Base-by-base conservation (phyloP, 2,113 vertebrate species). In the Amphilophus citrinellus region DNA sequence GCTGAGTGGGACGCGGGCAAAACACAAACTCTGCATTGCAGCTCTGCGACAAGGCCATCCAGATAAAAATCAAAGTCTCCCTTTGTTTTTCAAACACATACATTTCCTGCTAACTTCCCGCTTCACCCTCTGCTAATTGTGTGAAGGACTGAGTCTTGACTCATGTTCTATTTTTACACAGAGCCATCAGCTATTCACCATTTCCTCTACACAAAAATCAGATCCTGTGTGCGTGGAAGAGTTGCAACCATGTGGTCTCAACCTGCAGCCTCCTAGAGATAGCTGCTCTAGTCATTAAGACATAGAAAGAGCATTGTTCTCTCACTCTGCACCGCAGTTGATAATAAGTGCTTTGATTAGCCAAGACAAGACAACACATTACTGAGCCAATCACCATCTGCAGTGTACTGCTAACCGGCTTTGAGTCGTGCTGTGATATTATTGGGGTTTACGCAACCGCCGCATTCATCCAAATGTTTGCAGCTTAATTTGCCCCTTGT, bases 91-190 rank as follows among this genome's bases (percentile, higher is more conserved):
- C 73, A 87, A 90, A 89, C 83, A 89, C 88, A 44, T 87, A 66
- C 32, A 53, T 89, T 95, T 95, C 94, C 93, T 93, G 88, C 73
- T 61, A 5, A 56, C 94, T 95, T 95, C 95, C 95, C 90, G 91
- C 87, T 92, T 88, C 66, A 59, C 73, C 87, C 65, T 47, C 66
- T 82, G 86, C 89, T 85, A 75, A 93, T 92, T 92, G 90, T 95
- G 84, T 84, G 65, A 89, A 84, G 82, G 82, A 86, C 68, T 8
- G 50, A 61, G 90, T 79, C 84, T 77, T 73, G 86, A 89, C 85
- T 91, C 83, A 93, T 88, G 95, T 95, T 92, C 94, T 93, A 86
- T 81, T 84, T 88, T 61, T 32, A 56, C 71, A 85, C 80, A 81
- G 68, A 84, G 90, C 87, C 88, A 76, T 66, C 6, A 83, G 84